Conservation (phyloP, 2,113 vertebrate genomes). For the Barbus barbus region DNA sequence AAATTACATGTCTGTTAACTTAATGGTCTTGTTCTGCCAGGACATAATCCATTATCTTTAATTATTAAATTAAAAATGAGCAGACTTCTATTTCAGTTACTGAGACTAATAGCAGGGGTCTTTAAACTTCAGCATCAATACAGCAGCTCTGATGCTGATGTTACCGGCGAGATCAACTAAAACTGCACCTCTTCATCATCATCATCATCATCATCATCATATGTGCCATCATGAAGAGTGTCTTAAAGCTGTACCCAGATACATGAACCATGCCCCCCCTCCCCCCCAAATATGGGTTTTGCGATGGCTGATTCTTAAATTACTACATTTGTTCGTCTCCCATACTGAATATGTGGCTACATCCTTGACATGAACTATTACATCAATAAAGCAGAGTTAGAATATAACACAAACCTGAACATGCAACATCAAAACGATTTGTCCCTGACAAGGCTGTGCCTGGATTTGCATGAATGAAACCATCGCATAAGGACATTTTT, state of each 20-base stretch:
- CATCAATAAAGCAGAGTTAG: neutral
- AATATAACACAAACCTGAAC: neutral
- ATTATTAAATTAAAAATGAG: neutral
- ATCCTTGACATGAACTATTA: neutral
- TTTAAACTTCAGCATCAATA: no score
- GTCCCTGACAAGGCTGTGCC: neutral
- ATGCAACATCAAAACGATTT: no score
- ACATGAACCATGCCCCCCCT: neutral
- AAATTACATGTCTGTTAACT: neutral
- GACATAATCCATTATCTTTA: neutral
- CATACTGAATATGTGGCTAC: neutral
- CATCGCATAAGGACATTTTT: neutral
- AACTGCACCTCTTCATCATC: neutral
- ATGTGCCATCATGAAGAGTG: neutral
- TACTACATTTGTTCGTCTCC: neutral
- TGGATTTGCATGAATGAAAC: neutral
- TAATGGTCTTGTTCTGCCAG: neutral
- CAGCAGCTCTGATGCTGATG: slow-evolving; percentile 5
- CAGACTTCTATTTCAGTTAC: neutral
- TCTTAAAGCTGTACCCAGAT: neutral
- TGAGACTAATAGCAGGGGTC: neutral
- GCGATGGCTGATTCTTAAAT: neutral
- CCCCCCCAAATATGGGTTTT: neutral
- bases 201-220: neutral
- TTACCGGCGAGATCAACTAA: neutral